phyloP scores from a whole-genome alignment of 2,797 vertebrate species.

The Falco naumanni region DNA sequence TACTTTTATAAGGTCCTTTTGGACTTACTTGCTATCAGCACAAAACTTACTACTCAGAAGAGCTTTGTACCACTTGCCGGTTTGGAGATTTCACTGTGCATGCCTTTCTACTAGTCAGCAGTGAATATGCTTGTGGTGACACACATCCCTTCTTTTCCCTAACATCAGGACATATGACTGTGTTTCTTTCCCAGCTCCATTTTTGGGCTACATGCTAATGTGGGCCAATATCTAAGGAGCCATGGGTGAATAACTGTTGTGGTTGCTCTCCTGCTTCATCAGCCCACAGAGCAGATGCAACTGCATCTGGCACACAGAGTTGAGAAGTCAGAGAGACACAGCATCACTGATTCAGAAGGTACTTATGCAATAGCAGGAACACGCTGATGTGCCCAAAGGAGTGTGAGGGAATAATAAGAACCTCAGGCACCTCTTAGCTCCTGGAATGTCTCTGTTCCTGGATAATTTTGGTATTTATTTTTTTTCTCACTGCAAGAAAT shows the following conservation, averaged over 20 bases:
- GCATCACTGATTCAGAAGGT: background rate
- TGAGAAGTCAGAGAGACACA: background rate
- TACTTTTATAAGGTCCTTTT: background rate
- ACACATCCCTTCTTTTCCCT: background rate
- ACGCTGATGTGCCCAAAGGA: background rate
- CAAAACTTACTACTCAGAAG: background rate
- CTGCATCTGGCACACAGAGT: background rate
- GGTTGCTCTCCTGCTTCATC: background rate
- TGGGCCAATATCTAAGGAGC: background rate
- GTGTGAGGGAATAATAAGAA: background rate
- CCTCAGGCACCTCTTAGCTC: background rate
- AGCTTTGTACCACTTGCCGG: background rate
- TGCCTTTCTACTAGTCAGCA: background rate
- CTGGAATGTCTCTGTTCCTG: background rate
- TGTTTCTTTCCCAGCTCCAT: background rate
- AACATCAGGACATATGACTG: background rate
- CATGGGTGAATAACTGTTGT: background rate
- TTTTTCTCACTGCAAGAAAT: background rate
- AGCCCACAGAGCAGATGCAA: background rate
- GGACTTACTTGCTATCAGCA: background rate
- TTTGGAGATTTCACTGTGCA: background rate
- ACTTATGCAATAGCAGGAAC: background rate
- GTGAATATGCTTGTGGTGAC: background rate
- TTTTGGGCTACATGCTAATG: background rate
- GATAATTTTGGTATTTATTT: background rate